These are phyloP conservation scores for Physocephala rufipes DNA, from an alignment of 2,888 invertebrate genomes.

Conservation along the genomic window DNA sequence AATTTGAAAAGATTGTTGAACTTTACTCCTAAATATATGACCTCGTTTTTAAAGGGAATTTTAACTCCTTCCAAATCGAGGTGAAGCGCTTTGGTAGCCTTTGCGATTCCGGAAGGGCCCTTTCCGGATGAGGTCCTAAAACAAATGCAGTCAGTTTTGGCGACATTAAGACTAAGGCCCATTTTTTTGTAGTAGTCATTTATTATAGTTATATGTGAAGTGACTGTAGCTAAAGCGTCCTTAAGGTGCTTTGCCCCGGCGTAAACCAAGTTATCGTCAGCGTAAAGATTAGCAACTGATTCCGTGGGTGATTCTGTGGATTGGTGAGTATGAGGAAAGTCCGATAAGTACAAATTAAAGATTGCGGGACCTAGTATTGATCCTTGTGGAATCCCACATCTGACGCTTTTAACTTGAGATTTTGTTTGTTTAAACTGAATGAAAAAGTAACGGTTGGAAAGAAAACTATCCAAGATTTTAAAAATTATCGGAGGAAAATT, in stretches of 20 bases:
- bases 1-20: slow-evolving; percentile 5
- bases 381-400: too few species aligned
- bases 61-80: not conserved
- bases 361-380: too few species aligned
- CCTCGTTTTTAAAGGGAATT: not conserved
- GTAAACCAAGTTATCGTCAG: not conserved
- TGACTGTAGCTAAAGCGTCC: not conserved
- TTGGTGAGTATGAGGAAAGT: not conserved
- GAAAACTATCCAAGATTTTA: slow-evolving; percentile 29
- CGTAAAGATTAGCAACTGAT: not conserved
- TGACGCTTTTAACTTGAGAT: not conserved
- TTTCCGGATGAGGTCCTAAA: not conserved
- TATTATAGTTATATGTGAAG: not conserved
- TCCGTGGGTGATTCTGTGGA: not conserved
- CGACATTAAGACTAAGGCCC: not conserved
- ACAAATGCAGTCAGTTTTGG: not conserved
- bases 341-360: too few species aligned
- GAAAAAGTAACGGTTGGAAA: slow-evolving; percentile 11
- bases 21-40: not conserved
- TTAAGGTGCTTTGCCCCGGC: not conserved
- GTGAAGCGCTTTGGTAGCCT: not conserved
- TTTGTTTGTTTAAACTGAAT: not conserved
- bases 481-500: not conserved
- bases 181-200: not conserved
- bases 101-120: not conserved